Conservation (phyloP, 2,888 invertebrate species). For the Drosophila niveifrons region DNA sequence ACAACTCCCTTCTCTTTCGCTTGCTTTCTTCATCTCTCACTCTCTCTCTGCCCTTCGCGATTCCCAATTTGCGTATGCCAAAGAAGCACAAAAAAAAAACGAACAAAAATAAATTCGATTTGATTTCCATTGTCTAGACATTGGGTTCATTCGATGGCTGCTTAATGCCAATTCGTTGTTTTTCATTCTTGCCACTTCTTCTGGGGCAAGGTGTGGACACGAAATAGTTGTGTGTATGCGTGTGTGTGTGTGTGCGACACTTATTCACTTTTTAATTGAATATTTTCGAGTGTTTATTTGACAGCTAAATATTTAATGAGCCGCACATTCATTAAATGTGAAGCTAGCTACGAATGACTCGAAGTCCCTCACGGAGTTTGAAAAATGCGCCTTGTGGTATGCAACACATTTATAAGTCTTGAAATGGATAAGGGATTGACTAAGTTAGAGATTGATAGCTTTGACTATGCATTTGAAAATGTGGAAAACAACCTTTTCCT, state of each 20-base stretch:
- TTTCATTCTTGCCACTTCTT: conserved; percentile 20
- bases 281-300: conserved; percentile 74
- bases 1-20: not conserved
- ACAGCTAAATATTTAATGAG: conserved; percentile 77
- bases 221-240: conserved; percentile 2
- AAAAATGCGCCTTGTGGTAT: conserved; percentile 7
- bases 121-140: conserved; percentile 81
- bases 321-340: conserved; percentile 62
- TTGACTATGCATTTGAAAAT: no score
- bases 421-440: not conserved
- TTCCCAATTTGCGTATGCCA: conserved; percentile 66
- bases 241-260: conserved; percentile 28
- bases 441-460: not conserved
- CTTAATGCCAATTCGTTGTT: conserved; percentile 79
- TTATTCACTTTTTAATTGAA: conserved; percentile 76
- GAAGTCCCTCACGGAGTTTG: not conserved
- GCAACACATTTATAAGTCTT: conserved; percentile 18
- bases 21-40: not conserved
- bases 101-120: conserved; percentile 70
- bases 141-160: conserved; percentile 65
- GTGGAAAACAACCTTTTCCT: no score
- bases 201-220: conserved; percentile 58
- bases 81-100: conserved; percentile 24
- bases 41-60: conserved; percentile 4
- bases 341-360: not conserved